Percentiles rank a stretch among this genome's conserved stretches.
Conservation (phyloP, 2,113 vertebrate genomes). For the Mesoclemmys tuberculata region DNA sequence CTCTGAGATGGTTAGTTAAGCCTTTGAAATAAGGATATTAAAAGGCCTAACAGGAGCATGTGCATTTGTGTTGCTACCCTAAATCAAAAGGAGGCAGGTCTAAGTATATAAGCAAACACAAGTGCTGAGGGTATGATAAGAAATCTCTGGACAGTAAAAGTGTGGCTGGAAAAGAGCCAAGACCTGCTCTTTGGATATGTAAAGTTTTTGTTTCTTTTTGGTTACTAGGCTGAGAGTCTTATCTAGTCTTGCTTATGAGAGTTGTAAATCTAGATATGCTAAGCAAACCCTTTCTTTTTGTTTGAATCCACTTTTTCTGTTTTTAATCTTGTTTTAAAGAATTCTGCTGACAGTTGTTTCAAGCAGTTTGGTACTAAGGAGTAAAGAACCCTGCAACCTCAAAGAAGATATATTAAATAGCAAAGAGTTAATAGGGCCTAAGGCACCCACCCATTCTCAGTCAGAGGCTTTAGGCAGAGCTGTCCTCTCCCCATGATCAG, state of each 20-base stretch:
- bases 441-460: background rate
- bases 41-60: background rate
- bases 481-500: background rate
- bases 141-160: no score
- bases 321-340: background rate
- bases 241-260: background rate
- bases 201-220: background rate
- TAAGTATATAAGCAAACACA: background rate
- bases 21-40: background rate
- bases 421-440: background rate
- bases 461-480: accelerated
- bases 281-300: background rate
- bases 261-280: background rate
- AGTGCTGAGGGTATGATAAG: background rate
- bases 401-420: background rate
- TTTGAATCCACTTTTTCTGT: background rate
- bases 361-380: background rate
- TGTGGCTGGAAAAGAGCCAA: no score
- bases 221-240: background rate
- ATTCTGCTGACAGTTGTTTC: background rate
- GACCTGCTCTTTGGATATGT: no score
- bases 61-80: background rate
- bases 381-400: background rate
- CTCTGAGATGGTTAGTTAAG: background rate
- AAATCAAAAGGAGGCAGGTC: background rate